Evolutionary conservation across 2,888 invertebrate species (phyloP).

Genomic region (Lithosia quadra): DNA sequence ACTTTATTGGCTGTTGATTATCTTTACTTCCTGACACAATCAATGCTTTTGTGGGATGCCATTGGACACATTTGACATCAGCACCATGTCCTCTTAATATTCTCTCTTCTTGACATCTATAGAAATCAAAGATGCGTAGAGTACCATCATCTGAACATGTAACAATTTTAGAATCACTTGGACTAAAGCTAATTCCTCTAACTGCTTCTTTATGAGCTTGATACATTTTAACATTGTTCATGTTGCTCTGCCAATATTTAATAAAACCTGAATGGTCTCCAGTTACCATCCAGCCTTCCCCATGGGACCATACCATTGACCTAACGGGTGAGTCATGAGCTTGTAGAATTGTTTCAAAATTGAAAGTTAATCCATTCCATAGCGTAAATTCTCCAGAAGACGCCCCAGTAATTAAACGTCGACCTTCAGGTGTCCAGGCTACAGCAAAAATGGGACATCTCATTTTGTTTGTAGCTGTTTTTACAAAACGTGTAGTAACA

Average conservation of each 20-base stretch:
- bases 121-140: conserved; percentile 99
- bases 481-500: conserved; percentile 97
- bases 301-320: conserved; percentile 99
- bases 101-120: conserved; percentile 97
- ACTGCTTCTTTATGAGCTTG: conserved; percentile 99
- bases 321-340: conserved; percentile 99
- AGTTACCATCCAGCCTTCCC: conserved; percentile 99
- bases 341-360: conserved; percentile 99
- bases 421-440: conserved; percentile 99
- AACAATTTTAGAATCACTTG: conserved; percentile 99
- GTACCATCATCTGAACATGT: conserved; percentile 99
- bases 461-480: conserved; percentile 99
- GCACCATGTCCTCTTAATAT: conserved; percentile 98
- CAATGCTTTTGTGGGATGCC: conserved; percentile 99
- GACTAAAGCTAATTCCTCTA: conserved; percentile 99
- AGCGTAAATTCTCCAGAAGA: conserved; percentile 99
- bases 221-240: conserved; percentile 99
- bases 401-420: conserved; percentile 98
- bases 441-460: conserved; percentile 99
- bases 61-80: conserved; percentile 99
- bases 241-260: conserved; percentile 99
- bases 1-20: conserved; percentile 99
- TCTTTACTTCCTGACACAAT: conserved; percentile 99
- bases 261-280: conserved; percentile 99
- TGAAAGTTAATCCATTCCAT: conserved; percentile 99